A percentile compares a stretch with the other conserved stretches of the same genome.
Conservation (phyloP, 2,113 vertebrate species). For the Cochlearius cochlearius region DNA sequence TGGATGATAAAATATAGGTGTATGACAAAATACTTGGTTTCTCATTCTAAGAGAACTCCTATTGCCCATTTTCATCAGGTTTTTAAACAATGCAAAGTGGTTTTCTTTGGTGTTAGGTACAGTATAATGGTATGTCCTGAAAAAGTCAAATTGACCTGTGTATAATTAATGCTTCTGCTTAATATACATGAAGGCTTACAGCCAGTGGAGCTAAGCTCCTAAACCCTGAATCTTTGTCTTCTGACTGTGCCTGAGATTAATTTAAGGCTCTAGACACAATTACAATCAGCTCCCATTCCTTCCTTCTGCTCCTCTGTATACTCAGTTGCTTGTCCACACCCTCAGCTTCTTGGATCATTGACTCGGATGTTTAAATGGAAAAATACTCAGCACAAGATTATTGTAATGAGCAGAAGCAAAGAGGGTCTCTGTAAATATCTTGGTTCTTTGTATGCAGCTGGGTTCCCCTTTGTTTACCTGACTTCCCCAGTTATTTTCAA, state of each 20-base stretch:
- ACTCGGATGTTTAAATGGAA: constrained; percentile 57
- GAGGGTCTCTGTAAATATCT: constrained; percentile 53
- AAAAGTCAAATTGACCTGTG: not conserved
- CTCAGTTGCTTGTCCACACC: not conserved
- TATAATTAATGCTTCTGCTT: not conserved
- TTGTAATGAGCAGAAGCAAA: not conserved
- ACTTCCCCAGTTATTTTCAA: constrained; percentile 63
- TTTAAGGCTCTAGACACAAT: not conserved
- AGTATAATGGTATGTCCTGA: not conserved
- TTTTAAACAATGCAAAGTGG: not conserved
- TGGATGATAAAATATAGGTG: not conserved
- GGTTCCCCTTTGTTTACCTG: constrained; percentile 55
- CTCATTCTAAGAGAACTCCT: not conserved
- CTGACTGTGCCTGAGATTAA: not conserved
- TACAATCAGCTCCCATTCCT: not conserved
- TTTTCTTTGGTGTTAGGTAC: not conserved
- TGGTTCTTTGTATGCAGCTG: constrained; percentile 51
- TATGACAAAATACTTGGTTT: not conserved
- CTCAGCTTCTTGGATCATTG: constrained; percentile 25
- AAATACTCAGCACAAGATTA: constrained; percentile 61
- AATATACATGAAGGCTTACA: not conserved
- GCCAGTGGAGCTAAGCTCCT: not conserved
- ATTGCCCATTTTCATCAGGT: not conserved
- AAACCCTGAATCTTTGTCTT: constrained; percentile 1
- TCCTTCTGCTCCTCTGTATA: not conserved